Conservation (phyloP, 2,113 vertebrate species). For the Tetrax tetrax region DNA sequence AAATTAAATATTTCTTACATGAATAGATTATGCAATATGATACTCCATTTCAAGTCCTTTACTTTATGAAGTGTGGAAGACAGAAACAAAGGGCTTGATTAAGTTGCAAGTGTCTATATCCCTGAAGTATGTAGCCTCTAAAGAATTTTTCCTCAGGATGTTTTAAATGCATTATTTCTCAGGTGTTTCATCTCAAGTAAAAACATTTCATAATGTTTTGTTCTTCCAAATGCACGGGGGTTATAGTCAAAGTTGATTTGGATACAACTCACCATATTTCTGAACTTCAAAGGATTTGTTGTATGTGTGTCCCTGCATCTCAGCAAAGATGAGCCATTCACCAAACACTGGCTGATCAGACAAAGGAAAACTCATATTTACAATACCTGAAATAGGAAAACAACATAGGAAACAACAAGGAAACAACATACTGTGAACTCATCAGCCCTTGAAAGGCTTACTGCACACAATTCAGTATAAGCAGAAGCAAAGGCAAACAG, state of each 20-base stretch:
- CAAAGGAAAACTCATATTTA: slow-evolving; percentile 90
- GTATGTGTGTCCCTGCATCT: slow-evolving; percentile 88
- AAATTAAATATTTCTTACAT: background rate
- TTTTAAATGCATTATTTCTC: background rate
- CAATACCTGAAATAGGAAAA: slow-evolving; percentile 83
- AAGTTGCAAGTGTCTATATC: background rate
- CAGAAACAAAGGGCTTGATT: background rate
- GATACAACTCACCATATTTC: slow-evolving; percentile 87
- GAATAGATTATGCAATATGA: background rate
- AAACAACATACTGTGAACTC: background rate
- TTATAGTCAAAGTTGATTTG: background rate
- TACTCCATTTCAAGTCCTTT: background rate
- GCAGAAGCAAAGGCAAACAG: background rate
- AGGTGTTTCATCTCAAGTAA: background rate
- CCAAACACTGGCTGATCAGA: slow-evolving; percentile 93
- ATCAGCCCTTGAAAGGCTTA: background rate
- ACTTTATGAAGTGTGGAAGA: background rate
- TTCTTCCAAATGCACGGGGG: background rate
- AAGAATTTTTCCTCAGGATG: background rate
- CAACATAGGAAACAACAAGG: too few relatives aligned
- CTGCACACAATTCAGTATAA: background rate
- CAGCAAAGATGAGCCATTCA: slow-evolving; percentile 89
- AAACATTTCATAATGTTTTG: background rate
- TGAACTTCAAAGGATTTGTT: slow-evolving; percentile 94
- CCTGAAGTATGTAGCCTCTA: background rate